phyloP scores from a whole-genome alignment of 64 coral and sea anemone species.

The Stichodactyla helianthus region DNA sequence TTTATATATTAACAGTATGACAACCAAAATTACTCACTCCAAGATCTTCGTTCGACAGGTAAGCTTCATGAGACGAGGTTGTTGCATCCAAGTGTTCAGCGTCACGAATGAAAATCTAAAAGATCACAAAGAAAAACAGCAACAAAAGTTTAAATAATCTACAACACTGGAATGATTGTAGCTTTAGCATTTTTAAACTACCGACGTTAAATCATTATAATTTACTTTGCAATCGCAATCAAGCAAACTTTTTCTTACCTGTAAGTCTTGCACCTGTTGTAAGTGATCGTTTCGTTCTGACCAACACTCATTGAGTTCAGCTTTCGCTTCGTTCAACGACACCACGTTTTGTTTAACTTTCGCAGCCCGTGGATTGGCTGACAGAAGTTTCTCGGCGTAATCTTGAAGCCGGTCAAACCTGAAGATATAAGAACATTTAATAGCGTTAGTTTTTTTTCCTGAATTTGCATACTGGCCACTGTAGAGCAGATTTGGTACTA shows the following conservation, averaged over 20 bases:
- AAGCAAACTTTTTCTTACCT: slow-evolving; percentile 21
- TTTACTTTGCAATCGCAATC: too few species aligned
- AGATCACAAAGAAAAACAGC: background rate
- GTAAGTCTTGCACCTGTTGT: slow-evolving; percentile 68
- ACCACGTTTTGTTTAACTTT: slow-evolving; percentile 67
- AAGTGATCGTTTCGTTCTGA: slow-evolving; percentile 66
- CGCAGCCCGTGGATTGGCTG: slow-evolving; percentile 47
- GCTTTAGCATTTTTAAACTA: too few species aligned
- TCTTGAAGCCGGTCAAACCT: slow-evolving; percentile 87
- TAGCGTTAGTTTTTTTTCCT: background rate
- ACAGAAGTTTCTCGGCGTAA: slow-evolving; percentile 69
- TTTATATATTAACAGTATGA: too few species aligned
- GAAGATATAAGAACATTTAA: background rate
- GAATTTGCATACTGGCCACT: background rate
- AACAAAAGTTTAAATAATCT: too few species aligned
- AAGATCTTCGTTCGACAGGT: slow-evolving; percentile 70
- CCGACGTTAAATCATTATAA: too few species aligned
- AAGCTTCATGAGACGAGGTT: slow-evolving; percentile 83
- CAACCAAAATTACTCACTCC: slow-evolving; percentile 41
- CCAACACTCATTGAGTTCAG: slow-evolving; percentile 54
- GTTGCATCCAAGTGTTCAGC: slow-evolving; percentile 77
- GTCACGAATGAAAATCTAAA: slow-evolving; percentile 84
- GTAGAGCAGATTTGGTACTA: background rate
- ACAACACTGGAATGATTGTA: too few species aligned
- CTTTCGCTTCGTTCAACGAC: slow-evolving; percentile 64